Evolutionary conservation across 1,140 invertebrate genomes (phyloP).

Genomic region (Zaprionus nigranus): DNA sequence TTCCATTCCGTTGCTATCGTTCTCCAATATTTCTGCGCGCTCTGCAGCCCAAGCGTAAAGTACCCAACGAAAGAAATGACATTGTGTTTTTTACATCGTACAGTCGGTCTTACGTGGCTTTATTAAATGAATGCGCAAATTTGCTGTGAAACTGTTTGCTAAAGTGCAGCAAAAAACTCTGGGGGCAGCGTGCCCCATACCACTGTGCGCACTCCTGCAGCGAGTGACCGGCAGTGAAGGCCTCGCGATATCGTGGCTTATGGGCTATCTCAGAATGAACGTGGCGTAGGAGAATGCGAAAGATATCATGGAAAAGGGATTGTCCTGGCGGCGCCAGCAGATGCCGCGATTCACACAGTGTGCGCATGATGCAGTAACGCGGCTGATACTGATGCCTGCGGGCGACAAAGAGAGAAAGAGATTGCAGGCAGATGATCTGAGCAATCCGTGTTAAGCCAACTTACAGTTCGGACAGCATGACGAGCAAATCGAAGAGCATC

Average conservation of each 20-base stretch:
- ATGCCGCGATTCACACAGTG: conserved; percentile 88
- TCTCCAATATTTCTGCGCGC: not conserved
- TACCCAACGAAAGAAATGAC: not conserved
- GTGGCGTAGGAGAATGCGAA: conserved; percentile 88
- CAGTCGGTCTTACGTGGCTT: conserved; percentile 26
- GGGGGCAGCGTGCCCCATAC: conserved; percentile 73
- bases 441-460: conserved; percentile 24
- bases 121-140: conserved; percentile 40
- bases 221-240: conserved; percentile 65
- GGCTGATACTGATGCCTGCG: conserved; percentile 87
- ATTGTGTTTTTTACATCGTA: conserved; percentile 30
- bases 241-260: conserved; percentile 59
- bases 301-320: conserved; percentile 88
- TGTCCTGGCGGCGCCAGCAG: conserved; percentile 86
- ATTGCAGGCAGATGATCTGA: not conserved
- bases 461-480: conserved; percentile 60
- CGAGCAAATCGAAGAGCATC: conserved; percentile 66
- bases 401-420: not conserved
- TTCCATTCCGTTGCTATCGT: not conserved
- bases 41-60: too few species aligned
- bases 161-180: conserved; percentile 71
- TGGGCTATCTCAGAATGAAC: conserved; percentile 73
- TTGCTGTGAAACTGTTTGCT: conserved; percentile 56
- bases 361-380: conserved; percentile 87
- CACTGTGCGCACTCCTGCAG: conserved; percentile 67